phyloP scores from a whole-genome alignment of 1,140 invertebrate genomes.

The Apis dorsata region DNA sequence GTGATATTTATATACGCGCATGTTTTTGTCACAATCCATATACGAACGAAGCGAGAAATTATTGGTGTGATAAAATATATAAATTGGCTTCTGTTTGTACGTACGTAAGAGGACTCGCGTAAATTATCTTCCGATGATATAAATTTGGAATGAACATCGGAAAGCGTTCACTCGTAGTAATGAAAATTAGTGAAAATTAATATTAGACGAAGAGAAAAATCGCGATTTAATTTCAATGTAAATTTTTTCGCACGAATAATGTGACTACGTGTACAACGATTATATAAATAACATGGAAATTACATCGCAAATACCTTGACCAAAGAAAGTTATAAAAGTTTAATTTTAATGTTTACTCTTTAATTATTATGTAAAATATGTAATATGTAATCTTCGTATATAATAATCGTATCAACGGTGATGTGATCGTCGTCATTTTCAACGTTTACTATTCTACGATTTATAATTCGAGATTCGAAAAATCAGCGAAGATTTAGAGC shows the following conservation, averaged over 20 bases:
- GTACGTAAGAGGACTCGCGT: neutral
- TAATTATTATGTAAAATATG: neutral
- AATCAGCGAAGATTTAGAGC: constrained; percentile 46
- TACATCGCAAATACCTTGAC: neutral
- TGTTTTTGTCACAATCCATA: neutral
- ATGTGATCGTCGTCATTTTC: neutral
- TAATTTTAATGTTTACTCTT: too few species aligned
- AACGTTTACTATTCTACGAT: constrained; percentile 28
- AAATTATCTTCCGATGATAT: neutral
- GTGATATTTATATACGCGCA: neutral
- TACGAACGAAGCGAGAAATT: neutral
- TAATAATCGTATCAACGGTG: constrained; percentile 33
- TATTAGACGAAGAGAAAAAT: neutral
- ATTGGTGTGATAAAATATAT: neutral
- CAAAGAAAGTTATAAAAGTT: constrained; percentile 11
- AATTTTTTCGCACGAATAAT: neutral
- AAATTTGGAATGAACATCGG: neutral
- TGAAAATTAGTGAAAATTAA: neutral
- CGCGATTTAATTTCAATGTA: neutral
- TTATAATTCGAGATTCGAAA: constrained; percentile 42
- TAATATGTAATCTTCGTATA: too few species aligned
- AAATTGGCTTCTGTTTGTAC: neutral
- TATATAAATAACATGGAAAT: constrained; percentile 18
- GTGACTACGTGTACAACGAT: neutral
- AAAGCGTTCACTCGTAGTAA: neutral